phyloP scores from a whole-genome alignment of 2,113 vertebrate species.

The Sarotherodon lohbergeri region DNA sequence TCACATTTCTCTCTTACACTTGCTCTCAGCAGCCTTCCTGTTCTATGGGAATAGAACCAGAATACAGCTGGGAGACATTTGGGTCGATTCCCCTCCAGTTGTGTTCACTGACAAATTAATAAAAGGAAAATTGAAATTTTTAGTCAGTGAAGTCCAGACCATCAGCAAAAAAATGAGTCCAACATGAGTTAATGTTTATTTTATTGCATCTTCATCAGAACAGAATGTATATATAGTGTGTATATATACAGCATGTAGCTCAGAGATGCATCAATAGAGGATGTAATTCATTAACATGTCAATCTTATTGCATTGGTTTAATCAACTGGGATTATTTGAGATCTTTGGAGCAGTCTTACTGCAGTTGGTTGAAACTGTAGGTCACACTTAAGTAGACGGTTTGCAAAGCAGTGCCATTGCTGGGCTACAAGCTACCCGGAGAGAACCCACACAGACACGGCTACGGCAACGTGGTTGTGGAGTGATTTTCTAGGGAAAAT shows the following conservation, averaged over 20 bases:
- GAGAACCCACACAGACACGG: background rate
- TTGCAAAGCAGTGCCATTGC: background rate
- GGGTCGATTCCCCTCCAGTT: background rate
- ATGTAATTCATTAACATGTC: background rate
- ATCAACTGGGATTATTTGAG: slow-evolving; percentile 5
- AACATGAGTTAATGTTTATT: background rate
- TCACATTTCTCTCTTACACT: background rate
- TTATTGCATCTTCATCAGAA: slow-evolving; percentile 50
- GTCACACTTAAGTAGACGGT: background rate
- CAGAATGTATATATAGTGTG: background rate
- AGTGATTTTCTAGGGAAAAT: background rate
- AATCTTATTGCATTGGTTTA: background rate
- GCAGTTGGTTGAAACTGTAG: background rate
- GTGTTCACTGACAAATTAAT: background rate
- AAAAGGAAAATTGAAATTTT: background rate
- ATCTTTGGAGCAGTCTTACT: slow-evolving; percentile 11
- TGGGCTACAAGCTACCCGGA: background rate
- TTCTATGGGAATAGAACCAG: background rate
- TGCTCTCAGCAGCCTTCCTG: too few species aligned
- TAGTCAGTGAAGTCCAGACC: background rate
- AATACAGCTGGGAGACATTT: background rate
- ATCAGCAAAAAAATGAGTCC: background rate
- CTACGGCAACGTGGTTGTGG: background rate
- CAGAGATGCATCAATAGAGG: background rate
- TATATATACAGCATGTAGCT: slow-evolving; percentile 8